Base-by-base conservation (phyloP, 2,113 vertebrate species). In the Cercocebus atys region DNA sequence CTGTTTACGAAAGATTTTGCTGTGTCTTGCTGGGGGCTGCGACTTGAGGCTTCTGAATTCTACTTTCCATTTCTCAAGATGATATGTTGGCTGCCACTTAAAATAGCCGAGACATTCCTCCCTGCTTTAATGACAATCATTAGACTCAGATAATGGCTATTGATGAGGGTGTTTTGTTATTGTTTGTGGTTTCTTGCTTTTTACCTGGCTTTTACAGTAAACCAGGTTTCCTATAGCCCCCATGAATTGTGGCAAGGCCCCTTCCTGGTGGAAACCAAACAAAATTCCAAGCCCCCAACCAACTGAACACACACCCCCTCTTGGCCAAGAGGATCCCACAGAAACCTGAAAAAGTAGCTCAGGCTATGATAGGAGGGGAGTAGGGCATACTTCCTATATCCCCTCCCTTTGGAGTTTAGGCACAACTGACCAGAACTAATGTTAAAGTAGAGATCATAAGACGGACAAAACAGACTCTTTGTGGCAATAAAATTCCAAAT, bases 81-180 rank as follows among this genome's bases (percentile, higher is more conserved):
- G 97, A 97, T 90, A 0, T 88, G 80, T 96, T 95, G 96, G 96
- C 94, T 95, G 95, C 86, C 45, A 93, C 97, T 95, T 95, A 98
- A 98, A 98, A 98, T 98, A 98, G 57, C 96, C 52, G 90, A 94
- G 97, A 97, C 87, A 30, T 87, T 95, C 97, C 68, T 73, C 97
- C 94, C 96, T 81, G 97, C 98, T 96, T 97, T 98, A 96, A 97
- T 98, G 88, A 98, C 81, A 96, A 95, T 97, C 96, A 88, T 98
- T 93, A 96, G 97, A 81, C 96, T 95, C 35, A 95, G 97, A 96
- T 93, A 97, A 96, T 92, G 92, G 93, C 97, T 97, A 97, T 89
- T 50, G 94, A 96, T 90, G 88, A 61, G 96, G 17, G 88, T 81
- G 9, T 1, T 85, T 97, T 75, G 55, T 23, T 89, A 40, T 43